Percentiles rank a stretch among this genome's conserved stretches.
These are phyloP conservation scores for Gallirallus australis DNA, from an alignment of 2,797 vertebrate species.

Conservation along the genomic window DNA sequence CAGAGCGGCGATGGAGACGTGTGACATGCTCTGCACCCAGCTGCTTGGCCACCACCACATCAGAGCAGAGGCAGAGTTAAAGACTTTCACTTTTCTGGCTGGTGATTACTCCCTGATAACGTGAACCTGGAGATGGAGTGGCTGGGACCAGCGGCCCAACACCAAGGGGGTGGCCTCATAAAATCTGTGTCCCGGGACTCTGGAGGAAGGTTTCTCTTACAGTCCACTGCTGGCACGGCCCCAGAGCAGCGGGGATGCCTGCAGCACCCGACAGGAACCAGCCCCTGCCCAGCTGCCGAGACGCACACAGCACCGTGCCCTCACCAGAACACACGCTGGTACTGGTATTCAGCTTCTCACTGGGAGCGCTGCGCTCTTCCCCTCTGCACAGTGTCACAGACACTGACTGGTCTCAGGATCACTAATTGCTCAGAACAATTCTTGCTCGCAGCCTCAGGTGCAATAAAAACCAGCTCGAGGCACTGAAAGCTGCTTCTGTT, in stretches of 20 bases:
- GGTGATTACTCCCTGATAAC: neutral
- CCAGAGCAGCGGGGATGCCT: no score
- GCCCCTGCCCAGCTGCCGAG: no score
- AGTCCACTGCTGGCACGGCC: no score
- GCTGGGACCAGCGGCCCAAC: neutral
- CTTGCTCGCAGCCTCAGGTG: fast-evolving
- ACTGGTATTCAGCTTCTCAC: neutral
- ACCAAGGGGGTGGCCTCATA: neutral
- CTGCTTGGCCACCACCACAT: neutral
- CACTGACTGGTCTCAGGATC: neutral
- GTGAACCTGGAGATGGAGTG: neutral
- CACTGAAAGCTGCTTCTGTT: no score
- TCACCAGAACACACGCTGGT: neutral
- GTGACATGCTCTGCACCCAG: neutral
- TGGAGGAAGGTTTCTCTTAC: neutral
- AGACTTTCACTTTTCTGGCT: neutral
- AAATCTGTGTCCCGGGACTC: neutral
- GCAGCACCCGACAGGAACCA: no score
- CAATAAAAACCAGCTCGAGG: neutral
- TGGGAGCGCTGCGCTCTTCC: neutral
- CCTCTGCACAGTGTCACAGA: neutral
- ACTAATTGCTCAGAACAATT: neutral
- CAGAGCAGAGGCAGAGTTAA: neutral
- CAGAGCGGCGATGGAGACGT: neutral
- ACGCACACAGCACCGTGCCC: no score